phyloP scores from a whole-genome alignment of 2,113 vertebrate genomes.

The Diphyllodes magnificus region DNA sequence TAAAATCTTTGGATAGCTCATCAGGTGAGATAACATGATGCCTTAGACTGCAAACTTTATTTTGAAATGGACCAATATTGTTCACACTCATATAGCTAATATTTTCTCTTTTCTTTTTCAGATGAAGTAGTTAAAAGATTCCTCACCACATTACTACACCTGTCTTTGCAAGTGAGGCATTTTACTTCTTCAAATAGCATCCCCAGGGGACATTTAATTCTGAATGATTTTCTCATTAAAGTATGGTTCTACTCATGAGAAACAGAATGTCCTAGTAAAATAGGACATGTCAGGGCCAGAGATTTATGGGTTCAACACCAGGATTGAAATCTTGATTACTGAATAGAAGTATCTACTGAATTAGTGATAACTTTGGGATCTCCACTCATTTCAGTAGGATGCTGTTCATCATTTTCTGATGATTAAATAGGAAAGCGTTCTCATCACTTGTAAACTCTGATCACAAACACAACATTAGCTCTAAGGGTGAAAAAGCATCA shows the following conservation, averaged over 20 bases:
- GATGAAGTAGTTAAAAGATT: neutral
- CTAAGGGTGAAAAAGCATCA: neutral
- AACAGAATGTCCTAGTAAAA: constrained; percentile 22
- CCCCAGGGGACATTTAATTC: constrained; percentile 22
- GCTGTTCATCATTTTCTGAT: neutral
- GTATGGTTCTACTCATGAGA: neutral
- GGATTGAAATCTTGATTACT: neutral
- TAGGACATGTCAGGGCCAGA: neutral
- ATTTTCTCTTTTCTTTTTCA: neutral
- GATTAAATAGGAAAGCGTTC: neutral
- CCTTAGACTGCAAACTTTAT: neutral
- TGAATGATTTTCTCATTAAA: constrained; percentile 33
- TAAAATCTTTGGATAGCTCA: neutral
- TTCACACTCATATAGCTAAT: neutral
- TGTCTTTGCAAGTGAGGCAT: constrained; percentile 16
- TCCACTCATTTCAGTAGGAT: neutral
- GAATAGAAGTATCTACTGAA: neutral
- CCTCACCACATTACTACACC: neutral
- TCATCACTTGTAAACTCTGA: neutral
- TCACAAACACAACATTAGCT: neutral
- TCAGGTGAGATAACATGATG: neutral
- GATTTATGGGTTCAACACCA: constrained; percentile 4
- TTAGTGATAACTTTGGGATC: neutral
- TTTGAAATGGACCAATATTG: neutral
- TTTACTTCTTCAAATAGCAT: constrained; percentile 18